Conservation (phyloP, 1,140 invertebrate species). For the Babylonia areolata region DNA sequence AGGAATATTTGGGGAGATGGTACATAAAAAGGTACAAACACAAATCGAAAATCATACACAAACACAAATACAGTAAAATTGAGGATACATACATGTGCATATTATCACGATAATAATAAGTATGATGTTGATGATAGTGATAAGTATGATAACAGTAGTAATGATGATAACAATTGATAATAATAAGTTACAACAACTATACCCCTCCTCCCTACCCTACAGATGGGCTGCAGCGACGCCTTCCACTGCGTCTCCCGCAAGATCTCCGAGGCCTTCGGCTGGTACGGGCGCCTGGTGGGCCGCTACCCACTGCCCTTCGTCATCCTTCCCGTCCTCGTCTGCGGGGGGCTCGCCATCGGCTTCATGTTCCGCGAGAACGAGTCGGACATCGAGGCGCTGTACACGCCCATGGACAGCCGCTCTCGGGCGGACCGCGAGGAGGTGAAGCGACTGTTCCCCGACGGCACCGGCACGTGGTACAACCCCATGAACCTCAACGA, state of each 20-base stretch:
- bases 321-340: constrained; percentile 32
- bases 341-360: constrained; percentile 35
- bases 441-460: constrained; percentile 40
- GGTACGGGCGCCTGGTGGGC: constrained; percentile 42
- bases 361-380: constrained; percentile 37
- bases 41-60: no score
- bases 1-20: no score
- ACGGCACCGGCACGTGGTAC: constrained; percentile 34
- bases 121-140: no score
- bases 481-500: constrained; percentile 36
- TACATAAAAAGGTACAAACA: no score
- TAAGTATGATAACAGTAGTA: background rate
- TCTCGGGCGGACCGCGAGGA: constrained; percentile 36
- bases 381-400: constrained; percentile 43
- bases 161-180: no score
- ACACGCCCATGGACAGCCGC: constrained; percentile 40
- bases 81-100: no score
- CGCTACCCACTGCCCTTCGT: constrained; percentile 39
- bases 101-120: no score
- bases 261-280: constrained; percentile 36
- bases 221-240: background rate
- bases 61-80: no score
- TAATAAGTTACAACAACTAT: background rate
- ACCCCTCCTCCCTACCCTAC: no score
- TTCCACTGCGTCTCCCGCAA: constrained; percentile 5